Evolutionary conservation across 2,888 invertebrate genomes (phyloP), one percentile per base, ranked within the genome.

Genomic region (Colostygia pectinataria): DNA sequence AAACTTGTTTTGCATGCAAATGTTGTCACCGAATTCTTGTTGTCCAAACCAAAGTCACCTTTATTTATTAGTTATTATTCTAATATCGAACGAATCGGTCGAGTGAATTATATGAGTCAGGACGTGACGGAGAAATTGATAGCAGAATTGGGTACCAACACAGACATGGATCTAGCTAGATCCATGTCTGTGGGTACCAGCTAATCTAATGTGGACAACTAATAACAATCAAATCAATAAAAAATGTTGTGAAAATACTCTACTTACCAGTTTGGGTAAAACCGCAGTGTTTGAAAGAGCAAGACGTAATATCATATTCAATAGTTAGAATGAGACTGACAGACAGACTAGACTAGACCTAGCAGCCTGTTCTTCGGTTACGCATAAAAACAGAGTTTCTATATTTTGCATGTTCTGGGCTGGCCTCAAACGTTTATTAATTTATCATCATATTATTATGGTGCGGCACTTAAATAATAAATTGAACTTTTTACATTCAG

Each of bases 381-480:
- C 87, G 87, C 85, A 82, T 83, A 77, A 75, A 79, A 79, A 72
- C 81, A 78, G 77, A 80, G 83, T 87, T 88, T 85, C 85, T 84
- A 89, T 86, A 88, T 89, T 86, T 89, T 89, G 85, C 32, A 32
- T 15, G 32, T 68, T 83, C 80, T 80, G 74, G 77, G 77, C 80
- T 87, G 87, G 87, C 88, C 88, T 88, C 88, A 83, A 83, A 82
- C 80, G 74, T 85, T 85, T 87, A 89, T 89, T 88, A n/a, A 83
- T 85, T 2, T 89, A 88, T 88, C 88, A n/a, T n/a, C n/a, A n/a
- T n/a, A n/a, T n/a, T n/a, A n/a, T 83, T 80, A 75, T 76, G 64
- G 65, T 73, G 74, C 74, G 45, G 37, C 13, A 33, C 37, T 52
- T n/a, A 81, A 83, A 82, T 80, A 83, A 83, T 81, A n/a, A n/a